phyloP scores from a whole-genome alignment of 2,113 vertebrate genomes.

The Phyllostomus hastatus region DNA sequence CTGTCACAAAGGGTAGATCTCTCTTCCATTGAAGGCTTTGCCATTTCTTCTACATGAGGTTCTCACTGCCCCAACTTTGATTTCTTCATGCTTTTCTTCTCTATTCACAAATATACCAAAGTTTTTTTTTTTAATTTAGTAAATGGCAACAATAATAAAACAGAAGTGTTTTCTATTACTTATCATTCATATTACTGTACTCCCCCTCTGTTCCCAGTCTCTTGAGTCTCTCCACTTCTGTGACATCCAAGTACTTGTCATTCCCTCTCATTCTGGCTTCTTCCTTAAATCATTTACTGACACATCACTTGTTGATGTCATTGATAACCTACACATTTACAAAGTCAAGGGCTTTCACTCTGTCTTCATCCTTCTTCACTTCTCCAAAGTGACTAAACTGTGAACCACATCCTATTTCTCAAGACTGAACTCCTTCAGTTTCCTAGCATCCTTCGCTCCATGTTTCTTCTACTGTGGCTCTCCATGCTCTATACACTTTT shows the following conservation, averaged over 20 bases:
- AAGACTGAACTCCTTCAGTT: background rate
- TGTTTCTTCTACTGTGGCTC: background rate
- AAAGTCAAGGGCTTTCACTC: background rate
- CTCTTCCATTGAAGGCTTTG: background rate
- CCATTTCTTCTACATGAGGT: background rate
- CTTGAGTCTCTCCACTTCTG: background rate
- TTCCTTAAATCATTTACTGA: background rate
- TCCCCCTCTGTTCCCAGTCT: background rate
- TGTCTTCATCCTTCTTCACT: background rate
- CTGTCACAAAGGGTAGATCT: too few relatives aligned
- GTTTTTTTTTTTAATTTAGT: background rate
- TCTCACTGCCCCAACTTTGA: background rate
- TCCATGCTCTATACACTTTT: background rate
- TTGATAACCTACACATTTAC: background rate
- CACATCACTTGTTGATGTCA: background rate
- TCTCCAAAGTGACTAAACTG: background rate
- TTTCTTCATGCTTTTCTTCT: background rate
- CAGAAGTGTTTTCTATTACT: background rate
- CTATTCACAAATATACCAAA: background rate
- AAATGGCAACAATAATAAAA: background rate
- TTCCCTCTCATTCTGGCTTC: background rate
- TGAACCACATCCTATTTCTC: background rate
- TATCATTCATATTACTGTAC: background rate
- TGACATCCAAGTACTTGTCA: background rate
- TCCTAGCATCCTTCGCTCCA: background rate